A percentile compares a stretch with the other conserved stretches of the same genome.
Evolutionary conservation across 2,113 vertebrate genomes (phyloP).

Genomic region (Psammodynastes pulverulentus): DNA sequence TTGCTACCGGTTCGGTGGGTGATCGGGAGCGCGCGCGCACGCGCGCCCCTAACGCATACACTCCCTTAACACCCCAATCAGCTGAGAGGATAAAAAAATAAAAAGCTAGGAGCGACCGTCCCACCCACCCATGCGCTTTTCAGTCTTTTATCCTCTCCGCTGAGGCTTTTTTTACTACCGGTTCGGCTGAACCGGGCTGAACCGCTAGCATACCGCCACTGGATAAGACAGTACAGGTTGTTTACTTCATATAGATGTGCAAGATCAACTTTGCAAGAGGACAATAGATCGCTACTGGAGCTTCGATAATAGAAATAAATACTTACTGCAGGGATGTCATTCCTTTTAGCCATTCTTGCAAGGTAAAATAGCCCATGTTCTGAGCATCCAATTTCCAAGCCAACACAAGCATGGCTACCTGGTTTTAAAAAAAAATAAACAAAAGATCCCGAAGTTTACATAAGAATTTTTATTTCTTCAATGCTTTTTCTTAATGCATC

Average conservation of each 20-base stretch:
- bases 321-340: constrained; percentile 98
- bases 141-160: too few species aligned
- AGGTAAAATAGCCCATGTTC: constrained; percentile 98
- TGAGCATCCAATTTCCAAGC: constrained; percentile 99
- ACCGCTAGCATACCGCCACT: too few species aligned
- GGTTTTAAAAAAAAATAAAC: constrained; percentile 47
- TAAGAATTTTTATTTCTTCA: not conserved
- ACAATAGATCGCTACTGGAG: not conserved
- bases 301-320: not conserved
- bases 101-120: too few species aligned
- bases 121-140: too few species aligned
- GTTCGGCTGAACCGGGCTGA: too few species aligned
- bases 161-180: too few species aligned
- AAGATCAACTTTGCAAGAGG: not conserved
- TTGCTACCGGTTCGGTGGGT: too few species aligned
- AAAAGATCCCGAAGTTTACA: not conserved
- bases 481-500: not conserved
- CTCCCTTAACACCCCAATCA: too few species aligned
- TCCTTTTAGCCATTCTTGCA: constrained; percentile 98
- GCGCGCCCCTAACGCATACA: too few species aligned
- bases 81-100: too few species aligned
- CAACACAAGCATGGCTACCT: constrained; percentile 99
- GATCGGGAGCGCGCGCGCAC: too few species aligned
- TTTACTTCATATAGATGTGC: not conserved
- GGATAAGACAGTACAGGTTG: not conserved